Conservation (phyloP, 2,797 vertebrate genomes). For the Acridotheres tristis region DNA sequence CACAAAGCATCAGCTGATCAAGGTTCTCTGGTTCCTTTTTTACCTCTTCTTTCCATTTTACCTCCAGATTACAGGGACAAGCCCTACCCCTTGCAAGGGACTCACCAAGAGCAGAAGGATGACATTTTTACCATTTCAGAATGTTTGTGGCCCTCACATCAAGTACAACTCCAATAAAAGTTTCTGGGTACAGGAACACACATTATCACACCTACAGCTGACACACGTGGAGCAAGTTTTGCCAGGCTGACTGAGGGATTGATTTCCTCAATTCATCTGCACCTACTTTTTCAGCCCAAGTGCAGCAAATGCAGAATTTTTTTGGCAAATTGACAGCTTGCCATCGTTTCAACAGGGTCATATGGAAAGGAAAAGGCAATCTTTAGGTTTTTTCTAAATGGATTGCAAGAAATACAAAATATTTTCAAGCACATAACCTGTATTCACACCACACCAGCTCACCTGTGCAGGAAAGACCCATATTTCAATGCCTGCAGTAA, state of each 20-base stretch:
- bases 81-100: background rate
- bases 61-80: fast-evolving
- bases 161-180: background rate
- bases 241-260: background rate
- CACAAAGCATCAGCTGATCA: background rate
- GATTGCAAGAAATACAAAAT: background rate
- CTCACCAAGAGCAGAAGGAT: fast-evolving
- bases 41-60: background rate
- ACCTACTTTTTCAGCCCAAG: background rate
- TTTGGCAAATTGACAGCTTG: background rate
- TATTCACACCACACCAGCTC: background rate
- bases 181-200: background rate
- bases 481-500: background rate
- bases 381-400: background rate
- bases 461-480: background rate
- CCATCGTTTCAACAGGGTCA: background rate
- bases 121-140: fast-evolving
- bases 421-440: background rate
- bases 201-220: background rate
- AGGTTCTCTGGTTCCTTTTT: background rate
- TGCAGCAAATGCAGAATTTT: background rate
- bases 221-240: fast-evolving
- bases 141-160: background rate
- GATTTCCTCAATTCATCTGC: background rate
- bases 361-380: background rate